Conservation (phyloP, 2,113 vertebrate species). For the Tichodroma muraria region DNA sequence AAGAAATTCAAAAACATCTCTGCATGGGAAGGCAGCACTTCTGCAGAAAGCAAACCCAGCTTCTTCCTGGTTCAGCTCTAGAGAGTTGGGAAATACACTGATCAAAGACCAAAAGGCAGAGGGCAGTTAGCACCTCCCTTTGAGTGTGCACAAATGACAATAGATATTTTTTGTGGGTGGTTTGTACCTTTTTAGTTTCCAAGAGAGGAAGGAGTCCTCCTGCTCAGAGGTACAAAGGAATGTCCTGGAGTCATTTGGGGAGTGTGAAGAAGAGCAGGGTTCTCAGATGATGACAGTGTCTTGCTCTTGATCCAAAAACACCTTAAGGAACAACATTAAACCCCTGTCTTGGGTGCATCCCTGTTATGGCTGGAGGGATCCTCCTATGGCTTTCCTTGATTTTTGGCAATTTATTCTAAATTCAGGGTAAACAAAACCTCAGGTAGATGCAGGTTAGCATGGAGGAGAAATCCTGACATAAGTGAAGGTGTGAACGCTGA, state of each 20-base stretch:
- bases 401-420: not conserved
- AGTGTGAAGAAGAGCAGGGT: rapidly evolving
- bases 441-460: not conserved
- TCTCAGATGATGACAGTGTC: not conserved
- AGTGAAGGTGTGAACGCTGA: rapidly evolving
- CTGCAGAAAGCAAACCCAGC: not conserved
- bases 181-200: not conserved
- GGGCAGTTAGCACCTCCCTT: not conserved
- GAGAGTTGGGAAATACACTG: not conserved
- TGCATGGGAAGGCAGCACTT: not conserved
- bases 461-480: not conserved
- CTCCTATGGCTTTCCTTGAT: not conserved
- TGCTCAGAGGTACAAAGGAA: not conserved
- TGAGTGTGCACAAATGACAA: not conserved
- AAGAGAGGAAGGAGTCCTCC: not conserved
- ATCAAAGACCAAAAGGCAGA: not conserved
- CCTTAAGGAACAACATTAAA: not conserved
- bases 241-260: not conserved
- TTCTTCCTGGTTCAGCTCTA: not conserved
- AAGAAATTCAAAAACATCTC: not conserved
- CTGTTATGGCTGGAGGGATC: not conserved
- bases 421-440: not conserved
- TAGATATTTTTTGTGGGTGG: not conserved
- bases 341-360: not conserved
- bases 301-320: not conserved